Base-by-base conservation (phyloP, 2,113 vertebrate genomes). In the Anarrhichthys ocellatus region DNA sequence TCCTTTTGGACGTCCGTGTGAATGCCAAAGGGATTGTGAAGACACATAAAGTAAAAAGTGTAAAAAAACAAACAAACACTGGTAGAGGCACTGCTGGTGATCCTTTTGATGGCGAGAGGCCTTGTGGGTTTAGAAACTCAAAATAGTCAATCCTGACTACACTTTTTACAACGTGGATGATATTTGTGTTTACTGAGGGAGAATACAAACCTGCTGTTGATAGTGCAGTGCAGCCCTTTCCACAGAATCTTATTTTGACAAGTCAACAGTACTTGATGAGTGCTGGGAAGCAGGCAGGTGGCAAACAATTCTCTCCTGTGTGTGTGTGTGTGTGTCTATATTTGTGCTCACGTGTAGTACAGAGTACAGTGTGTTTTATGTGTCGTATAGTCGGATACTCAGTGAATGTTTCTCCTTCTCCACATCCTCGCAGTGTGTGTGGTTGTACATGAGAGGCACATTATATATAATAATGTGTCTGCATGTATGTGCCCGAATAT, bases 101-200 rank as follows among this genome's bases (percentile, higher is more conserved):
- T 82, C 83, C 81, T 50, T 61, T 36, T 32, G 63, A 44, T 24
- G 10, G 58, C 7, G 17, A 70, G 48, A 74, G 78, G 80, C 63
- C 46, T 65, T 36, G 42, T 0, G 76, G 69, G 67, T 70, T 77
- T 58, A 54, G 36, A 74, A 32, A n/a, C 62, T 59, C 11, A 32
- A 73, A 76, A 80, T 29, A 81, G 76, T 81, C 63, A 76, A 42
- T 27, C 70, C 65, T 44, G 63, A 65, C 59, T 62, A 32, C 10
- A 46, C 62, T 71, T 81, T 82, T 34, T 52, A 56, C 75, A 44
- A 29, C 22, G 36, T 66, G 18, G 38, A 44, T 40, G 76, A 75
- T 85, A 64, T 87, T 68, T 81, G 62, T 83, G 76, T 81, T 88
- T 80, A 62, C 83, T 50, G 65, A 74, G 24, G 64, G 71, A 69